Base-by-base conservation (phyloP, 2,113 vertebrate species). In the Scomber scombrus region DNA sequence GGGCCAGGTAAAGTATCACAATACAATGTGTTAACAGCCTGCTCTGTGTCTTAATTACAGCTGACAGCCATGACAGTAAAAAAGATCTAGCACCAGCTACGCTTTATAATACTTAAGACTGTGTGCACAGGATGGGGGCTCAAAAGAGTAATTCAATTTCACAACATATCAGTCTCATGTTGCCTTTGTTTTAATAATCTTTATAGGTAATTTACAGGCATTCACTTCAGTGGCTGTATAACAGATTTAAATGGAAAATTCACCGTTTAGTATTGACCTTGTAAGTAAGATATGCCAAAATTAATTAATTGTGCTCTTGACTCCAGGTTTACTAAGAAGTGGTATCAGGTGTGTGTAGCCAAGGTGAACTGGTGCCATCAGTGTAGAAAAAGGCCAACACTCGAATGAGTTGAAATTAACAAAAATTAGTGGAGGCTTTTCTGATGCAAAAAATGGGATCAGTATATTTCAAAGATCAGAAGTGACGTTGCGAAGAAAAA, bases 11-110 rank as follows among this genome's bases (percentile, higher is more conserved):
- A 81, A 85, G 86, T 77, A 26, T 46, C 73, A 83, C 15, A 52
- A 61, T 50, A 70, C 58, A 55, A 70, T 71, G 29, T 81, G 77
- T 66, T 73, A 46, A 83, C 87, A 77, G 68, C 54, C n/a, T 1
- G 10, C 57, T 68, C 68, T 47, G 55, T 79, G 69, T 78, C 80
- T 89, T 89, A 81, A 90, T 80, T 85, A 89, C 78, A 74, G n/a
- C 63, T 71, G 71, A 69, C 69, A 70, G 64, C 63, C 66, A 72
- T 81, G 62, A 80, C 73, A 80, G 80, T 82, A 81, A 84, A 71
- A 71, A 71, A 64, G 40, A 81, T 75, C 75, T 75, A 61, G 65
- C 62, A 61, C 7, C 31, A 50, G 54, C 51, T 34, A 71, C 54
- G 75, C 56, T 76, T 40, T 69, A 71, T 75, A 69, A 74, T 56